phyloP scores from a whole-genome alignment of 2,888 invertebrate species.

The Cryptosula pallasiana region DNA sequence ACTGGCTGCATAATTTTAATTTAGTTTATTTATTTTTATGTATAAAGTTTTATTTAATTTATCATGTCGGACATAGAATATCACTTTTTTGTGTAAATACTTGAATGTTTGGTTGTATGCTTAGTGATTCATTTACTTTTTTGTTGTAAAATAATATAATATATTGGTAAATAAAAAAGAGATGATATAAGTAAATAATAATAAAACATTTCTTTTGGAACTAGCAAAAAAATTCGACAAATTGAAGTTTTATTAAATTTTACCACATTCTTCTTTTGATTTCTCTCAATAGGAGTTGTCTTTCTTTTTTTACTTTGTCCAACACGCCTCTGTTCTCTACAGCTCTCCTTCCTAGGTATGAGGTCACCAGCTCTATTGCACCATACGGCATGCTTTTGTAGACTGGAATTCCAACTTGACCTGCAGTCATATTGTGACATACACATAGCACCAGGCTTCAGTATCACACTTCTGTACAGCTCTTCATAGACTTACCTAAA shows the following conservation, averaged over 20 bases:
- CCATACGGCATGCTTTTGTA: conserved; percentile 99
- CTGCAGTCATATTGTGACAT: no score
- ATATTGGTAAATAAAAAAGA: no score
- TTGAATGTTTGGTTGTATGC: no score
- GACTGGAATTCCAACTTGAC: conserved; percentile 96
- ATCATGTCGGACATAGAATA: no score
- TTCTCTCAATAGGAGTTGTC: conserved; percentile 71
- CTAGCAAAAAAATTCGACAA: no score
- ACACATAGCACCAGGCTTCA: background rate
- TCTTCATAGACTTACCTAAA: conserved; percentile 2
- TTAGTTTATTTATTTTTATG: background rate
- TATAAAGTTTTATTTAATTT: background rate
- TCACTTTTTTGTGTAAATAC: no score
- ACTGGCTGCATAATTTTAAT: no score
- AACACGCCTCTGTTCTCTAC: conserved; percentile 92
- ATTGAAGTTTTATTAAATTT: no score
- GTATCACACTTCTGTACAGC: background rate
- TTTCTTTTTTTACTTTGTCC: conserved; percentile 87
- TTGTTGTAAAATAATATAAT: no score
- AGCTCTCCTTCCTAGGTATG: conserved; percentile 92
- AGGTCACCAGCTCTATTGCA: conserved; percentile 93
- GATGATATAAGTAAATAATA: no score
- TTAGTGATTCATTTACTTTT: no score
- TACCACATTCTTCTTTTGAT: conserved; percentile 63
- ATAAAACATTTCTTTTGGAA: no score